Conservation (phyloP, 2,888 invertebrate species). For the Fragum whitleyi region DNA sequence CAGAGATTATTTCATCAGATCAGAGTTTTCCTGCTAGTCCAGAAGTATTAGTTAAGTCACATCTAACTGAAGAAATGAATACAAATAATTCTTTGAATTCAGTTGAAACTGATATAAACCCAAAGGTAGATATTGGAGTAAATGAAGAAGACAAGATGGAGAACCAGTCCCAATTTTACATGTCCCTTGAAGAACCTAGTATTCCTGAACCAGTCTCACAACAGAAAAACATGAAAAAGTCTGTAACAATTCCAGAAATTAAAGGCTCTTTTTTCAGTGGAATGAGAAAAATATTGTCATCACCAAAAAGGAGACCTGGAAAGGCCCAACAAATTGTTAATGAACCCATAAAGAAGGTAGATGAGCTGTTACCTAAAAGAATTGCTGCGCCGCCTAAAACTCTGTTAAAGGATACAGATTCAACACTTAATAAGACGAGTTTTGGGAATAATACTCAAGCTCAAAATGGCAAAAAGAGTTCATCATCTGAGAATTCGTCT, state of each 20-base stretch:
- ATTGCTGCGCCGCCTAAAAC: conserved; percentile 11
- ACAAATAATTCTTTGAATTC: not conserved
- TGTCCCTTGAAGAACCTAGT: conserved; percentile 69
- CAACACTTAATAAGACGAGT: not conserved
- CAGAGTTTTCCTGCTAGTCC: not conserved
- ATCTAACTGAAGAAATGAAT: not conserved
- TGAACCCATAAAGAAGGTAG: not conserved
- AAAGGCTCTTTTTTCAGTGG: conserved; percentile 70
- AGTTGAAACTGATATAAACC: not conserved
- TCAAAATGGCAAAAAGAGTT: not conserved
- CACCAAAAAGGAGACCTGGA: conserved; percentile 54
- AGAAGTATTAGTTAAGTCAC: not conserved
- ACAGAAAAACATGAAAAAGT: conserved; percentile 35
- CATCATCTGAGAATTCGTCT: conserved; percentile 22
- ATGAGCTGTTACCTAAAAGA: not conserved
- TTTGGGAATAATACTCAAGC: not conserved
- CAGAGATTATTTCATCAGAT: conserved; percentile 38
- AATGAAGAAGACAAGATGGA: conserved; percentile 57
- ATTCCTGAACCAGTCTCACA: conserved; percentile 13
- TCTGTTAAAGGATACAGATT: not conserved
- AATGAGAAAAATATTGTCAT: conserved; percentile 65
- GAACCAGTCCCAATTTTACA: conserved; percentile 71
- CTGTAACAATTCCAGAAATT: conserved; percentile 52
- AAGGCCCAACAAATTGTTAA: conserved; percentile 18
- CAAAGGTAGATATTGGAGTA: not conserved